Conservation (phyloP, 2,797 vertebrate species). For the Eulemur coronatus region DNA sequence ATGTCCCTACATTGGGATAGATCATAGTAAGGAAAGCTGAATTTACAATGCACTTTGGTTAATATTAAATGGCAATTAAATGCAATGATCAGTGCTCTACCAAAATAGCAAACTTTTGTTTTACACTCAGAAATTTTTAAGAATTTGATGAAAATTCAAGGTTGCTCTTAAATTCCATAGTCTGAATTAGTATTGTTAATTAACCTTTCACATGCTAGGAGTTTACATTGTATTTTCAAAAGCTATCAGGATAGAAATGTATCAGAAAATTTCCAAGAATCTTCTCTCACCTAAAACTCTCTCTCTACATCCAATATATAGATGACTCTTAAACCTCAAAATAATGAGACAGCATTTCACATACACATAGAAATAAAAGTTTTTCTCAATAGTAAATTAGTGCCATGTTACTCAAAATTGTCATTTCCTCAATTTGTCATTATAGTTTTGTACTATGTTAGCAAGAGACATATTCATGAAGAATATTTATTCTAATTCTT, state of each 20-base stretch:
- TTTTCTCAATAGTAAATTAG: background rate
- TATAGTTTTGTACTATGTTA: background rate
- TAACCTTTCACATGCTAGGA: background rate
- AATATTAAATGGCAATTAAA: background rate
- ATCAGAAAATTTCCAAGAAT: background rate
- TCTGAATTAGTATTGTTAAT: background rate
- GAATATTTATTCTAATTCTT: background rate
- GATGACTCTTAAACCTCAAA: background rate
- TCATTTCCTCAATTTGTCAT: background rate
- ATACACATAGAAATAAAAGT: background rate
- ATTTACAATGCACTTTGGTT: background rate
- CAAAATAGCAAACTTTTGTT: constrained; percentile 5
- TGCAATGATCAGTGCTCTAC: background rate
- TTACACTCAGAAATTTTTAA: background rate
- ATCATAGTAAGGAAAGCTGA: background rate
- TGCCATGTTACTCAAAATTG: background rate
- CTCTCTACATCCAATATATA: background rate
- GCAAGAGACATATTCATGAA: background rate
- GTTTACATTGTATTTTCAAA: background rate
- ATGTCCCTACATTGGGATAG: background rate
- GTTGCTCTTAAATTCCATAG: background rate
- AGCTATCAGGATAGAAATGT: background rate
- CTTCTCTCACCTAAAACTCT: background rate
- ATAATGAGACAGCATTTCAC: background rate
- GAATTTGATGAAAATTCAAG: background rate